Evolutionary conservation across 2,113 vertebrate genomes (phyloP), one percentile per base, ranked within the genome.

Genomic region (Rutilus rutilus): DNA sequence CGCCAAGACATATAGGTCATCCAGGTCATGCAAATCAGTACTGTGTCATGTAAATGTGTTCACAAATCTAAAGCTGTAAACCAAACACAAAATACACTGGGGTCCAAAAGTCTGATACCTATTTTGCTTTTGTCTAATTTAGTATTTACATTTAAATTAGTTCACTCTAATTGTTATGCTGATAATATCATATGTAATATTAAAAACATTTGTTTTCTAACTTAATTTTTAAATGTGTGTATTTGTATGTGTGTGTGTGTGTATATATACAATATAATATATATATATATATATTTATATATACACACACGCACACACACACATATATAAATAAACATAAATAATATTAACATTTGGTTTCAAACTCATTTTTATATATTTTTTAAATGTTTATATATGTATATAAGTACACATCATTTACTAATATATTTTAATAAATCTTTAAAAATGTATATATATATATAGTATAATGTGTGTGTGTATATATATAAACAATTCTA

Each of bases 1-100:
- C 67, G 30, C 83, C 73, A 86, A 87, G 33, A 36, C 39, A 60
- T 57, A 33, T 33, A 82, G 79, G 79, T 67, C 79, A 80, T 64
- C 59, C 52, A 42, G 23, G 77, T 78, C 80, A 57, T 57, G 65
- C 45, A 54, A 83, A 83, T 39, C 65, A 39, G 27, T 23, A 57
- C 64, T 71, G 81, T 50, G 42, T 82, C 62, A 67, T 82, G 10
- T 14, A 83, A 45, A 78, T 42, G 77, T 60, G 23, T 60, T 42
- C 33, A 14, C 54, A 73, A 52, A 71, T 57, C 81, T 71, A 57
- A 67, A 71, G 19, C 78, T 67, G 54, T 76, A 62, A 80, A 47
- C 78, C 36, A 64, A 80, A 82, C n/a, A 11, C 17, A 27, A 27
- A 52, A 82, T 50, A 65, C 42, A 82, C 39, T 23, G 59, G n/a